Conservation (phyloP, 2,797 vertebrate species). For the Pyrocephalus nanus region DNA sequence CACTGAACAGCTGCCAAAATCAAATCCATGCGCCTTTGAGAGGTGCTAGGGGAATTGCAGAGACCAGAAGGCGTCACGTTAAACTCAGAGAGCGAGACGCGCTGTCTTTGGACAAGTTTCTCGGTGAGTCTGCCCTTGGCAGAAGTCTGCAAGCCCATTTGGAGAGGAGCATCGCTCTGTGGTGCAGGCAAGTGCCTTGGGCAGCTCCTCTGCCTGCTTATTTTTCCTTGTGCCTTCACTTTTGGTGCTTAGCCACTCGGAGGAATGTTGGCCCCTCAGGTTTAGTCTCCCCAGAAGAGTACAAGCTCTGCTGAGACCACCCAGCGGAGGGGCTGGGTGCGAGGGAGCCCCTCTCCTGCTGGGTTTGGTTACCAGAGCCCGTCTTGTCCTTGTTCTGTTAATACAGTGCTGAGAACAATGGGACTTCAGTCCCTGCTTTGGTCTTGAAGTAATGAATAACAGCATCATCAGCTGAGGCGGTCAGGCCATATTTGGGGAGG, state of each 20-base stretch:
- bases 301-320: background rate
- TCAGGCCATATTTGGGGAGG: background rate
- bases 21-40: constrained; percentile 67
- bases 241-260: background rate
- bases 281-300: background rate
- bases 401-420: background rate
- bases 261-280: background rate
- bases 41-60: constrained; percentile 66
- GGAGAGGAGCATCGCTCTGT: constrained; percentile 16
- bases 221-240: background rate
- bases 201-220: background rate
- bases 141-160: constrained; percentile 15
- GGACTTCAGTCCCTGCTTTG: background rate
- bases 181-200: background rate
- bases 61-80: constrained; percentile 68
- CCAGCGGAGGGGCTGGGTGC: background rate
- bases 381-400: background rate
- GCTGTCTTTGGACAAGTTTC: constrained; percentile 59
- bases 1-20: constrained; percentile 68
- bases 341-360: background rate
- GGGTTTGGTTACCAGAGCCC: background rate
- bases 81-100: constrained; percentile 43
- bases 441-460: constrained; percentile 39
- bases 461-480: constrained; percentile 38
- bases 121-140: constrained; percentile 62